Percentiles rank a stretch among this genome's conserved stretches.
phyloP scores from a whole-genome alignment of 1,140 invertebrate species.

The Eriosoma lanigerum region DNA sequence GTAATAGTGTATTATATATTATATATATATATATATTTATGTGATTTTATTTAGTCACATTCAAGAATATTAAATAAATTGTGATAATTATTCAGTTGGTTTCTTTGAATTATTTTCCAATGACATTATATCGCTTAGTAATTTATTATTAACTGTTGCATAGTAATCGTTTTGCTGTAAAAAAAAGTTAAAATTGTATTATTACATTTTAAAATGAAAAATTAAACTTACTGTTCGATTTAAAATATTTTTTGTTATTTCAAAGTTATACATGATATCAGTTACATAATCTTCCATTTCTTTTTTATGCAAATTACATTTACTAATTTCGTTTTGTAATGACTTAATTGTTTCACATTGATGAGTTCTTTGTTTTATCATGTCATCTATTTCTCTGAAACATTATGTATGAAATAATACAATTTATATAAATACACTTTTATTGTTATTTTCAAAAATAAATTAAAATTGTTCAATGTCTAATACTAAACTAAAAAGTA shows the following conservation, averaged over 20 bases:
- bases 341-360: constrained; percentile 17
- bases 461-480: too few relatives aligned
- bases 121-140: not conserved
- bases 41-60: too few relatives aligned
- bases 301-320: constrained; percentile 8
- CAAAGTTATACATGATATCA: not conserved
- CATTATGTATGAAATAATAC: not conserved
- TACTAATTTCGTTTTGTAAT: constrained; percentile 13
- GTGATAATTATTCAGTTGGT: too few relatives aligned
- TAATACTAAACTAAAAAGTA: not conserved
- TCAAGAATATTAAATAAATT: too few relatives aligned
- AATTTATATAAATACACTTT: too few relatives aligned
- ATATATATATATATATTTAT: too few relatives aligned
- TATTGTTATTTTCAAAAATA: too few relatives aligned
- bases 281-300: not conserved
- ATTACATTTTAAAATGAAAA: not conserved
- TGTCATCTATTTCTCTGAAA: constrained; percentile 16
- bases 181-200: not conserved
- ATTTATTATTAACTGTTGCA: not conserved
- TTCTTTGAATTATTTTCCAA: too few relatives aligned
- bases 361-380: not conserved
- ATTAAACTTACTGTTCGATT: not conserved
- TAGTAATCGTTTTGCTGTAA: not conserved
- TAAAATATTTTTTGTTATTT: not conserved
- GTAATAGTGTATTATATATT: too few relatives aligned